These are phyloP conservation scores for Halocynthia roretzi DNA, from an alignment of 23 tunicate genomes.

Conservation along the genomic window DNA sequence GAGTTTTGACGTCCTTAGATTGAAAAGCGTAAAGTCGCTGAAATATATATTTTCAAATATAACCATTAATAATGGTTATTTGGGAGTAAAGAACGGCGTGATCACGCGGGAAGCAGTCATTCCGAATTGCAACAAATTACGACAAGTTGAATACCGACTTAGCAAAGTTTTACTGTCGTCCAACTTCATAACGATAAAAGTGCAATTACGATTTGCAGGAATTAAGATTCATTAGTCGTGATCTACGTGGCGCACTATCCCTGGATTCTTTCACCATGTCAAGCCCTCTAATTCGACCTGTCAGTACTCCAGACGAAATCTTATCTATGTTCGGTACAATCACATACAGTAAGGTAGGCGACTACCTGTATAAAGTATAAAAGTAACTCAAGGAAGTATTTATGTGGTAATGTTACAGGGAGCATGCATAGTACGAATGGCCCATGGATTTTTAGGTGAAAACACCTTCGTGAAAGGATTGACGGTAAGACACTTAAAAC, in stretches of 20 bases:
- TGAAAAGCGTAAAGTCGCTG: no score
- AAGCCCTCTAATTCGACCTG: slow-evolving; percentile 58
- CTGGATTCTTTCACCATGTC: slow-evolving; percentile 46
- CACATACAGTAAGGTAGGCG: slow-evolving; percentile 38
- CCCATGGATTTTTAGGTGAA: slow-evolving; percentile 59
- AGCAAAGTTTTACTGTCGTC: no score
- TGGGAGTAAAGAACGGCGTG: no score
- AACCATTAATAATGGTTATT: no score
- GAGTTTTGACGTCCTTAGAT: no score
- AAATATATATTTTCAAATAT: no score
- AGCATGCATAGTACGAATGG: slow-evolving; percentile 57
- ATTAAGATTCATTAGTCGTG: slow-evolving; percentile 53
- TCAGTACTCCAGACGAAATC: slow-evolving; percentile 44
- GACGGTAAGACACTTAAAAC: slow-evolving; percentile 23
- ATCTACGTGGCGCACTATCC: slow-evolving; percentile 45
- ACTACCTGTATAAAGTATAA: no score
- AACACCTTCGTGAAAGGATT: slow-evolving; percentile 45
- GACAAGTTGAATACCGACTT: no score
- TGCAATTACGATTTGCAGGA: not conserved
- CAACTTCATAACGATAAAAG: no score
- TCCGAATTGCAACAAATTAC: no score
- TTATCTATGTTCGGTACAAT: slow-evolving; percentile 44
- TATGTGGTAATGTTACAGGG: slow-evolving; percentile 32
- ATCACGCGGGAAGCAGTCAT: no score
- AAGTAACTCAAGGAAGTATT: no score